phyloP scores from a whole-genome alignment of 1,140 invertebrate species.

The Antheraea mylitta region DNA sequence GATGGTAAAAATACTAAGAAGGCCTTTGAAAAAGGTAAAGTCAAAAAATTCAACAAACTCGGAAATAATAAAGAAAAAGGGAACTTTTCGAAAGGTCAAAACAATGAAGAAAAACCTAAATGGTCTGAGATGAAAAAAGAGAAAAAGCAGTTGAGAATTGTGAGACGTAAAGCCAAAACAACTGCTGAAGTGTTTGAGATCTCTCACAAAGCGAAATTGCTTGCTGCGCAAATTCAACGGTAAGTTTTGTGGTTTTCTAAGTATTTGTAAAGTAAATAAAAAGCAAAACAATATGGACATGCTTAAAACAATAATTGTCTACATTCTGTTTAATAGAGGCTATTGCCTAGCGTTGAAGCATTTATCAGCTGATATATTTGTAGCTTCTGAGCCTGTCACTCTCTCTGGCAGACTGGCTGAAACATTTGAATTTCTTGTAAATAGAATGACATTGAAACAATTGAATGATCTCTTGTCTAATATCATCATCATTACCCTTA shows the following conservation, averaged over 20 bases:
- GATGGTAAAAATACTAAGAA: slow-evolving; percentile 31
- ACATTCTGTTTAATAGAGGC: too few species aligned
- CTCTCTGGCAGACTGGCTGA: too few species aligned
- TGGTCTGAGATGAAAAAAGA: slow-evolving; percentile 88
- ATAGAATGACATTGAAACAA: too few species aligned
- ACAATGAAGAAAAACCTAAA: slow-evolving; percentile 81
- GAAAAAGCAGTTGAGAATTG: slow-evolving; percentile 82
- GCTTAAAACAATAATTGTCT: too few species aligned
- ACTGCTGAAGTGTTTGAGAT: slow-evolving; percentile 83
- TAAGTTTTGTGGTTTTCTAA: slow-evolving; percentile 34
- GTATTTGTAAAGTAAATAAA: neutral
- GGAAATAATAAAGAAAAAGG: slow-evolving; percentile 31
- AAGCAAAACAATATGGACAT: too few species aligned
- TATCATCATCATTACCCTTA: too few species aligned
- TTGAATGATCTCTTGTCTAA: too few species aligned
- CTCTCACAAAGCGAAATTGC: slow-evolving; percentile 85
- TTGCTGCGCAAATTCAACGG: slow-evolving; percentile 88
- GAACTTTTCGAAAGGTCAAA: slow-evolving; percentile 32
- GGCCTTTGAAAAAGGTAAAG: slow-evolving; percentile 33
- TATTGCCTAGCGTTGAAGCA: too few species aligned
- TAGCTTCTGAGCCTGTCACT: too few species aligned
- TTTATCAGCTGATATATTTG: too few species aligned
- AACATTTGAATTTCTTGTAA: too few species aligned
- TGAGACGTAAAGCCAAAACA: slow-evolving; percentile 74
- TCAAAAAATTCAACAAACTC: slow-evolving; percentile 13